phyloP scores from a whole-genome alignment of 23 tunicate genomes.

The Halocynthia roretzi region DNA sequence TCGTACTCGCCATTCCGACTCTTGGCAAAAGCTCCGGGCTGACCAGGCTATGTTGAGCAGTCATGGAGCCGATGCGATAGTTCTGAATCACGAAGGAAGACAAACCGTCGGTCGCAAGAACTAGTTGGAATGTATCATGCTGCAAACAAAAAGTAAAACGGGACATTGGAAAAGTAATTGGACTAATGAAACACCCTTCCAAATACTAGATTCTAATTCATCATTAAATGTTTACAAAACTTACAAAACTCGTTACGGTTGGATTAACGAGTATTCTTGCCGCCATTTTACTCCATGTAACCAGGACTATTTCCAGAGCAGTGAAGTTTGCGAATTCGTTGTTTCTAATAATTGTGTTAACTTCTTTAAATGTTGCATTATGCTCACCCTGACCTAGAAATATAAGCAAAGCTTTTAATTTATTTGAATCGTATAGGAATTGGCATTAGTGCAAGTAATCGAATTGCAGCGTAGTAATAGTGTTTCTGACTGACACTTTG shows the following conservation, averaged over 20 bases:
- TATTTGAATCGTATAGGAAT: background rate
- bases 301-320: background rate
- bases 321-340: background rate
- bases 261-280: background rate
- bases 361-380: background rate
- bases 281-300: conserved; percentile 13
- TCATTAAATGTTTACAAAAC: background rate
- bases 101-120: conserved; percentile 23
- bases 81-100: conserved; percentile 1
- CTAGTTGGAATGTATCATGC: conserved; percentile 32
- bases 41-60: background rate
- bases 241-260: background rate
- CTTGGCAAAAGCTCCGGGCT: background rate
- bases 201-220: background rate
- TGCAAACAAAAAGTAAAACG: background rate
- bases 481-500: background rate
- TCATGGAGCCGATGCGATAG: conserved; percentile 11
- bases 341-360: background rate
- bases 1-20: conserved; percentile 9
- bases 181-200: background rate
- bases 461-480: too few relatives aligned
- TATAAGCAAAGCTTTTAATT: background rate
- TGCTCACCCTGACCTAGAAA: background rate
- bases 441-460: background rate
- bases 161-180: background rate